Conservation (phyloP, 2,113 vertebrate species). For the Poicephalus meyeri region DNA sequence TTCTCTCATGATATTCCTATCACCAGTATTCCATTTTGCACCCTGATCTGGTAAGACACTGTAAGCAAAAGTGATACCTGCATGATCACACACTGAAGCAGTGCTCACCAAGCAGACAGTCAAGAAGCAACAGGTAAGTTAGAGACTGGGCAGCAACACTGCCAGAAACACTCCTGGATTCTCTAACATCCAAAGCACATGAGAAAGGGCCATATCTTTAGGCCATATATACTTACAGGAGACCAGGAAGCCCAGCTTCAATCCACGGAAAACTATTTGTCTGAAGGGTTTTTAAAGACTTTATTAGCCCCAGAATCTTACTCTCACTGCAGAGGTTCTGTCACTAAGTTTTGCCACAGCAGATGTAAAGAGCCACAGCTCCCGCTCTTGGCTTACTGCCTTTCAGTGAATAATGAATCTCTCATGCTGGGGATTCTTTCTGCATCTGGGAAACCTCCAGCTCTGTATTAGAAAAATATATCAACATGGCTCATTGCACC, state of each 20-base stretch:
- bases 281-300: not conserved
- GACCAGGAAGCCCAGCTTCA: not conserved
- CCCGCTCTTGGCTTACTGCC: not conserved
- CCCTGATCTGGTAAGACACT: not conserved
- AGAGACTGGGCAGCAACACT: not conserved
- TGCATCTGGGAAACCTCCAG: not conserved
- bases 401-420: not conserved
- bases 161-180: not conserved
- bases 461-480: not conserved
- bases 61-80: not conserved
- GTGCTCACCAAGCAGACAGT: not conserved
- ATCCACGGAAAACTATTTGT: not conserved
- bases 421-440: not conserved
- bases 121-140: not conserved
- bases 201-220: not conserved
- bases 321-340: not conserved
- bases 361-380: not conserved
- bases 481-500: not conserved
- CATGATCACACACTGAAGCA: not conserved
- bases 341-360: not conserved
- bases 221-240: not conserved
- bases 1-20: not conserved
- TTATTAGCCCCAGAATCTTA: not conserved
- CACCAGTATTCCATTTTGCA: not conserved
- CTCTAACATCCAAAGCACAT: not conserved